phyloP scores from a whole-genome alignment of 1,140 invertebrate species.

The Drosophila serrata region DNA sequence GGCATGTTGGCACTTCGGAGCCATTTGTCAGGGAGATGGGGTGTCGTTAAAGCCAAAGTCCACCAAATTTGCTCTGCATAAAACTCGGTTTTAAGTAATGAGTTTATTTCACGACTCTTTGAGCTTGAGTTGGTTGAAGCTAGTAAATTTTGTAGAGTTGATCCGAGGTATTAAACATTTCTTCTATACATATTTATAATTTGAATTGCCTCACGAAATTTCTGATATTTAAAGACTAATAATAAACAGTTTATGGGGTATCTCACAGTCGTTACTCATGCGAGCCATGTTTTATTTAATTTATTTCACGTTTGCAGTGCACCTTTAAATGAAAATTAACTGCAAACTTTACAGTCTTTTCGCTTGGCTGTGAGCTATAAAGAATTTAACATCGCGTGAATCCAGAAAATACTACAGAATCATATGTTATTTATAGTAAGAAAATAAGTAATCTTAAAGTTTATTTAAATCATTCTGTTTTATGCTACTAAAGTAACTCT shows the following conservation, averaged over 20 bases:
- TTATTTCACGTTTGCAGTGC: neutral
- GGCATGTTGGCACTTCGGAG: constrained; percentile 39
- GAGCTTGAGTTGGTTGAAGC: neutral
- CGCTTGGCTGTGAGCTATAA: constrained; percentile 36
- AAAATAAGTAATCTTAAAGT: neutral
- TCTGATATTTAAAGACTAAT: neutral
- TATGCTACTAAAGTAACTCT: neutral
- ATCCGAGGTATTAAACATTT: neutral
- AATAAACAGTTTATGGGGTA: neutral
- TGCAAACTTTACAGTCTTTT: constrained; percentile 14
- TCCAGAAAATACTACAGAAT: neutral
- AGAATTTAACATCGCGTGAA: constrained; percentile 63
- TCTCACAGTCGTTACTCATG: neutral
- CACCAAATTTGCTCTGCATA: constrained; percentile 28
- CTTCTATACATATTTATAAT: neutral
- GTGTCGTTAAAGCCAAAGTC: constrained; percentile 20
- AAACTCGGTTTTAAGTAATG: constrained; percentile 12
- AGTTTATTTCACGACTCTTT: constrained; percentile 12
- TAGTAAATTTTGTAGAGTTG: neutral
- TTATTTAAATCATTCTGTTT: neutral
- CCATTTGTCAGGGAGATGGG: constrained; percentile 34
- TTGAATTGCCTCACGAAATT: too few species aligned
- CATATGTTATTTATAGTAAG: neutral
- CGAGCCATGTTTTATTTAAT: neutral
- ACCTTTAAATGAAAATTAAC: constrained; percentile 19